A percentile compares a stretch with the other conserved stretches of the same genome.
These are phyloP conservation scores for Leptopterna dolabrata DNA, from an alignment of 2,888 invertebrate species.

Conservation along the genomic window DNA sequence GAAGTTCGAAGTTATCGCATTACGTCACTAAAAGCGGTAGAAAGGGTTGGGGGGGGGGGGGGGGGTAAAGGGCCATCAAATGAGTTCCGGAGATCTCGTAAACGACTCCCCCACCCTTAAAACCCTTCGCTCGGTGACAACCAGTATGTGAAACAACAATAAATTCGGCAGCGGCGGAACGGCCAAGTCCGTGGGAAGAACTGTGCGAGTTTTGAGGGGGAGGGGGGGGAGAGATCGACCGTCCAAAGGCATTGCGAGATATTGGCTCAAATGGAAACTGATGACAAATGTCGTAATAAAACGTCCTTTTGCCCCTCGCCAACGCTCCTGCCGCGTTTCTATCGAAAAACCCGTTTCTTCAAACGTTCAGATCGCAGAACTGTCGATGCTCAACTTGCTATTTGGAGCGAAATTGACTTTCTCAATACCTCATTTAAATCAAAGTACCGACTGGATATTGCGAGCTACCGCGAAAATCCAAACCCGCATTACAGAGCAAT, in stretches of 20 bases:
- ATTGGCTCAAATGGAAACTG: conserved; percentile 29
- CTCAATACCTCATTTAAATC: too few species aligned
- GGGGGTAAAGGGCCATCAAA: background rate
- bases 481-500: too few species aligned
- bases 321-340: background rate
- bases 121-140: background rate
- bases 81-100: conserved; percentile 6
- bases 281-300: conserved; percentile 29
- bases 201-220: background rate
- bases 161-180: conserved; percentile 8
- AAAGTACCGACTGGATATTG: too few species aligned
- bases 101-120: background rate
- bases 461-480: too few species aligned
- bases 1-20: background rate
- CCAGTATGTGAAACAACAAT: conserved; percentile 22
- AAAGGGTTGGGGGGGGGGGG: background rate
- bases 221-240: background rate
- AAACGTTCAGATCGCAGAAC: background rate
- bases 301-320: background rate
- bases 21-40: background rate
- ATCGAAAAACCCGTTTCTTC: background rate
- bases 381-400: background rate
- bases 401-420: too few species aligned
- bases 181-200: background rate
- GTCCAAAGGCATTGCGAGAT: conserved; percentile 10